A percentile compares a stretch with the other conserved stretches of the same genome.
Conservation (phyloP, 2,888 invertebrate genomes). For the Ypsolopha scabrella region DNA sequence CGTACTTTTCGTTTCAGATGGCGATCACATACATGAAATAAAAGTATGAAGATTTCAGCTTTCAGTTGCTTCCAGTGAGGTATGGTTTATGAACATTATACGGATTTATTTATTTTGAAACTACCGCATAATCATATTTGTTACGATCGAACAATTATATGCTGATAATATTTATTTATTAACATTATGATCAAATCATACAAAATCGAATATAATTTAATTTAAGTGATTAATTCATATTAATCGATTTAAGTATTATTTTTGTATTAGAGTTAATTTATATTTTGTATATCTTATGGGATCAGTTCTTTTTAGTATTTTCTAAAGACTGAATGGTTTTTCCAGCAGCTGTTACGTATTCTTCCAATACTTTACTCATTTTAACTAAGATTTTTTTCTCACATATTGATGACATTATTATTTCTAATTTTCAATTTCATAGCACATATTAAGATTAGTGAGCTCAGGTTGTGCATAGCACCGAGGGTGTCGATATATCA, state of each 20-base stretch:
- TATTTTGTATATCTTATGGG: background rate
- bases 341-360: constrained; percentile 15
- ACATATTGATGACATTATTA: background rate
- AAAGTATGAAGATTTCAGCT: background rate
- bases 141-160: too few species aligned
- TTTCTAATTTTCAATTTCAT: constrained; percentile 6
- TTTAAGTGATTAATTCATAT: background rate
- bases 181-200: background rate
- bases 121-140: too few species aligned
- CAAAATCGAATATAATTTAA: background rate
- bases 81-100: background rate
- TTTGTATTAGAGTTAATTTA: background rate
- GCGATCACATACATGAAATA: background rate
- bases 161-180: too few species aligned
- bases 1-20: background rate
- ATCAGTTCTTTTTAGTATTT: constrained; percentile 4
- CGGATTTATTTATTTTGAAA: background rate
- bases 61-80: background rate
- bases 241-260: background rate
- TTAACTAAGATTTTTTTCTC: background rate
- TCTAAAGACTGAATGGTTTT: constrained; percentile 23
- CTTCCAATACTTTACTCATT: constrained; percentile 7
- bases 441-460: constrained; percentile 16
- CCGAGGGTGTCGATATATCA: constrained; percentile 51
- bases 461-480: constrained; percentile 51